Conservation (phyloP, 2,113 vertebrate species). For the Plectropomus leopardus region DNA sequence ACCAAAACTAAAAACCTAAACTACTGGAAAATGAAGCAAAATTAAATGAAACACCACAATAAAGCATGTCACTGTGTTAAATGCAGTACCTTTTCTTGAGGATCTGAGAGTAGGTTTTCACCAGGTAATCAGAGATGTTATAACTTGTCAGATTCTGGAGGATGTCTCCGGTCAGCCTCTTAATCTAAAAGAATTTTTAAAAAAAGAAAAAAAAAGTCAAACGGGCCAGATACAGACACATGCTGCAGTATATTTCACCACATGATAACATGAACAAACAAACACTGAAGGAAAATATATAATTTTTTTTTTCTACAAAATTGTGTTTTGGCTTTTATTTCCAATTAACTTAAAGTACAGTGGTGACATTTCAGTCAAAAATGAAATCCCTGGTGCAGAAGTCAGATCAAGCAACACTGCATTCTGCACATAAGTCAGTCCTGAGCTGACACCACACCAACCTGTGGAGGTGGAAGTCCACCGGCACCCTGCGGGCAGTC, state of each 20-base stretch:
- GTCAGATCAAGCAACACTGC: neutral
- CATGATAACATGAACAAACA: neutral
- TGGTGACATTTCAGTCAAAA: neutral
- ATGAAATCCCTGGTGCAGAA: neutral
- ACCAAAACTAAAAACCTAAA: neutral
- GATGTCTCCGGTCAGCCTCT: conserved; percentile 85
- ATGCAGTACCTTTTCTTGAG: conserved; percentile 92
- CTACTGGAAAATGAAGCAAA: neutral
- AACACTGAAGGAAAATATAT: neutral
- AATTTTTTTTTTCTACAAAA: no score
- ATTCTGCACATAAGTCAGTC: neutral
- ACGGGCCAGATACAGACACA: neutral
- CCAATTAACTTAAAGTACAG: neutral
- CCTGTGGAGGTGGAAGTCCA: conserved; percentile 90
- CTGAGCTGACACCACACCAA: conserved; percentile 27
- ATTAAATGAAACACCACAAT: neutral
- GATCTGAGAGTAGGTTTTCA: conserved; percentile 96
- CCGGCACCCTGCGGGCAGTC: conserved; percentile 88
- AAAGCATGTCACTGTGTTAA: neutral
- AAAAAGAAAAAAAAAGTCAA: neutral
- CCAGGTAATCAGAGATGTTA: conserved; percentile 96
- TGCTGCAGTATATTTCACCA: neutral
- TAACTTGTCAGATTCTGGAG: conserved; percentile 94
- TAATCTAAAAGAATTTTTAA: conserved; percentile 72
- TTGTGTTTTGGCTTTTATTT: neutral